Evolutionary conservation across 2,113 vertebrate genomes (phyloP), one percentile per base, ranked within the genome.

Genomic region (Cyprinodon variegatus): DNA sequence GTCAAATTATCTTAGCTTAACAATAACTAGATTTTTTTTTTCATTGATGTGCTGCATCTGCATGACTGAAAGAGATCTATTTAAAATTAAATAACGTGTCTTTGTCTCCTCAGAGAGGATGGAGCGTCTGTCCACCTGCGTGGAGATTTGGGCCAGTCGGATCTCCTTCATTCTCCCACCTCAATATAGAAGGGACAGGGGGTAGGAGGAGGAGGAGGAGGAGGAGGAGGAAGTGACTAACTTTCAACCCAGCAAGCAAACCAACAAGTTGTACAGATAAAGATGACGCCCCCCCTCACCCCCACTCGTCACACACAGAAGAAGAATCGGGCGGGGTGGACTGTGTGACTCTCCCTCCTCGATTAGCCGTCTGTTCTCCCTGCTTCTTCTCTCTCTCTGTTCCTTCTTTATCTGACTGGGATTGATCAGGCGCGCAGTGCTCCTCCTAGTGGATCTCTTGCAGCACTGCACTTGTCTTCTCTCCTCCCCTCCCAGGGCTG

Each of bases 381-480:
- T 10, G 50, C 68, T 65, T 72, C 68, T 74, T 38, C 14, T 61
- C 70, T 63, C 77, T 36, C 57, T 75, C 86, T 57, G 62, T 64
- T 12, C 79, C 66, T 73, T 72, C 53, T 41, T 67, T 45, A 37
- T 79, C 77, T 76, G 78, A 78, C 37, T 59, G 65, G 73, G 75
- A 85, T 73, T 59, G 77, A 77, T 76, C 78, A 79, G 81, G 84
- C 85, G 72, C 79, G 57, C 78, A 76, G 83, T 76, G 84, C 83
- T 80, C 85, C 87, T 77, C 86, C 83, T 67, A 71, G 29, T 78
- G 92, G 88, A 93, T 90, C 81, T 72, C 85, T 85, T 74, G 72
- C 79, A 81, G 78, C 86, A 86, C 86, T 85, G 80, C 77, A 63
- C n/a, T 57, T 8, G 15, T 53, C 6, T 5, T 15, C 72, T 74